These are phyloP conservation scores for Elgaria multicarinata DNA, from an alignment of 2,113 vertebrate genomes.

Conservation along the genomic window DNA sequence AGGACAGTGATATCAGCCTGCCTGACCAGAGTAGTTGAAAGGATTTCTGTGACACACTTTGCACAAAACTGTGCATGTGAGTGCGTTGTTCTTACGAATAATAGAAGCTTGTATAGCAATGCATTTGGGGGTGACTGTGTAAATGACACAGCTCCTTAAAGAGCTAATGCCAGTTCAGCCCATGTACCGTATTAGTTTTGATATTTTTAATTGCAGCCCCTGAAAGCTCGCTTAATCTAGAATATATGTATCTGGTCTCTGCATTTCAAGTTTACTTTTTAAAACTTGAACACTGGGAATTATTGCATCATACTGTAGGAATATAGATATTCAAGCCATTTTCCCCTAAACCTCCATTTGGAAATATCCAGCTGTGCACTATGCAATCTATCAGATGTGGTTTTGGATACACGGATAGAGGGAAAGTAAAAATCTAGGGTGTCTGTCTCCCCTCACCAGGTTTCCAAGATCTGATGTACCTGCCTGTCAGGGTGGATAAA, in stretches of 20 bases:
- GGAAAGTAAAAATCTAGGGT: not conserved
- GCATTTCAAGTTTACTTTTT: conserved; percentile 14
- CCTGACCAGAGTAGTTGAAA: not conserved
- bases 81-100: not conserved
- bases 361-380: not conserved
- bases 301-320: not conserved
- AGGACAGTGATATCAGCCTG: not conserved
- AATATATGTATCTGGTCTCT: not conserved
- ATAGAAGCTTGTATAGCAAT: not conserved
- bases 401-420: accelerated
- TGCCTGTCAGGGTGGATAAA: too few species aligned
- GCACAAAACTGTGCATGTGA: not conserved
- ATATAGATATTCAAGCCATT: not conserved
- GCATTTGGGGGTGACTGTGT: not conserved
- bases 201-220: not conserved
- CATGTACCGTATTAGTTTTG: not conserved
- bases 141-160: not conserved
- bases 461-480: conserved; percentile 50
- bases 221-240: not conserved
- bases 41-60: not conserved
- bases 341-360: not conserved
- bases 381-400: not conserved
- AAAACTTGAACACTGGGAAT: conserved; percentile 34
- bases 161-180: not conserved
- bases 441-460: accelerated